Percentiles rank a stretch among this genome's conserved stretches.
Evolutionary conservation across 92 coral and sea anemone genomes (phyloP).

Genomic region (Meandrina meandrites): DNA sequence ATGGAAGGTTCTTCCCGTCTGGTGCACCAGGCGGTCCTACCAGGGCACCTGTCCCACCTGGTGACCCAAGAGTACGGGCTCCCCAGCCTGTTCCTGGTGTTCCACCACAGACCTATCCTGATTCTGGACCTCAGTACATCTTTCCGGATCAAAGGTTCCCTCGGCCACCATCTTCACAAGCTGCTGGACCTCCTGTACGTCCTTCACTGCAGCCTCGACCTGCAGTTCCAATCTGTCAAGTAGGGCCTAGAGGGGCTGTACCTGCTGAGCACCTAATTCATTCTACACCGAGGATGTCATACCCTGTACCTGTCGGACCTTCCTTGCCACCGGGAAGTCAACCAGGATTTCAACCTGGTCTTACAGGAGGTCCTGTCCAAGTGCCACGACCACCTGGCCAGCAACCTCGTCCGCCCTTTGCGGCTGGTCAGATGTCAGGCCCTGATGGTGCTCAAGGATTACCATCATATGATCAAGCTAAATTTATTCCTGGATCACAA

Average conservation of each 20-base stretch:
- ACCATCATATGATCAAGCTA: slow-evolving; percentile 47
- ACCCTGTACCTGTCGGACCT: slow-evolving; percentile 61
- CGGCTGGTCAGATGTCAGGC: slow-evolving; percentile 10
- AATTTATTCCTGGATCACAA: slow-evolving; percentile 21
- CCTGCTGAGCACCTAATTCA: slow-evolving; percentile 68
- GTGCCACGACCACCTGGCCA: slow-evolving; percentile 33
- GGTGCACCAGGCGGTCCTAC: slow-evolving; percentile 31
- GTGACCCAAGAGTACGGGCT: slow-evolving; percentile 30
- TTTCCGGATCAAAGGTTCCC: slow-evolving; percentile 48
- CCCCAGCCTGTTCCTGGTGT: slow-evolving; percentile 29
- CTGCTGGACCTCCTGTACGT: slow-evolving; percentile 15
- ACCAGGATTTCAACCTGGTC: slow-evolving; percentile 40
- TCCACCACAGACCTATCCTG: slow-evolving; percentile 28
- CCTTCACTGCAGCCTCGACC: slow-evolving; percentile 30
- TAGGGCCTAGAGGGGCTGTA: slow-evolving; percentile 54
- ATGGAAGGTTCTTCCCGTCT: slow-evolving; percentile 25
- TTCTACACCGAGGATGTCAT: slow-evolving; percentile 70
- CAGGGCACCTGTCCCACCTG: slow-evolving; percentile 31
- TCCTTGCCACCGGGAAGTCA: slow-evolving; percentile 19
- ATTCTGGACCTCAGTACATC: slow-evolving; percentile 36
- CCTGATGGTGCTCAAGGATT: slow-evolving; percentile 34
- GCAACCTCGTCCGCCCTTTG: slow-evolving; percentile 25
- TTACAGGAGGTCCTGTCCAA: slow-evolving; percentile 36
- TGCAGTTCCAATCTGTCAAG: slow-evolving; percentile 44
- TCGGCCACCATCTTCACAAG: slow-evolving; percentile 22